A percentile compares a stretch with the other conserved stretches of the same genome.
These are phyloP conservation scores for Phenganax marumi DNA, from an alignment of 92 coral and sea anemone genomes.

Conservation along the genomic window DNA sequence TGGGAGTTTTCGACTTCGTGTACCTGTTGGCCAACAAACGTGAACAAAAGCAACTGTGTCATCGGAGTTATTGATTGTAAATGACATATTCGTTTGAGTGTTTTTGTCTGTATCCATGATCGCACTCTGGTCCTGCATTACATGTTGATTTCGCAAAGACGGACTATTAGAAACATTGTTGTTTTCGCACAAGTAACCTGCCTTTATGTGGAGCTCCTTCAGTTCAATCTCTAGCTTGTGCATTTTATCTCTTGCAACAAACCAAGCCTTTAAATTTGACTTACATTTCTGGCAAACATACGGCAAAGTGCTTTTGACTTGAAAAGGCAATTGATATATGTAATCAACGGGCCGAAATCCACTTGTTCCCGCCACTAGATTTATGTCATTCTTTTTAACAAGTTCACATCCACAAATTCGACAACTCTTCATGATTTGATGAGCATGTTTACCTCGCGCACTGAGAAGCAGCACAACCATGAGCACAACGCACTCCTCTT, in stretches of 20 bases:
- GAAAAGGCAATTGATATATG: slow-evolving; percentile 3
- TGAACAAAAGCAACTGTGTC: slow-evolving; percentile 20
- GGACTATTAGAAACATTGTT: background rate
- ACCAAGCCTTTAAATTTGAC: slow-evolving; percentile 1
- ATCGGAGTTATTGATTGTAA: background rate
- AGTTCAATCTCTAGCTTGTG: background rate
- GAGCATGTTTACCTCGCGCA: too few relatives aligned
- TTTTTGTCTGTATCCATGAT: background rate
- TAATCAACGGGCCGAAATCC: slow-evolving; percentile 2
- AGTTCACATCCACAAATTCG: slow-evolving; percentile 3
- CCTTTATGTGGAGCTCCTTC: background rate
- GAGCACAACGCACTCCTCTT: too few relatives aligned
- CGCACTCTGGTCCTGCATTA: background rate
- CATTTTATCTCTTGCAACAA: background rate
- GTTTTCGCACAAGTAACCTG: background rate
- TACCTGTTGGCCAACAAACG: slow-evolving; percentile 17
- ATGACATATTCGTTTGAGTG: slow-evolving; percentile 26
- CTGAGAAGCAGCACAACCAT: too few relatives aligned
- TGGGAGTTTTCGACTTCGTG: background rate
- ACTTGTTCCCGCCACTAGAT: slow-evolving; percentile 1
- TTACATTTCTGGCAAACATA: slow-evolving; percentile 15
- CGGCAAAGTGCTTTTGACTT: background rate
- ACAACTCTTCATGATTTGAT: slow-evolving; percentile 15
- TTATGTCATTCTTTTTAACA: background rate
- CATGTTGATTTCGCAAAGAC: background rate